These are phyloP conservation scores for Falco berigora DNA, from an alignment of 2,797 vertebrate species.

Conservation along the genomic window DNA sequence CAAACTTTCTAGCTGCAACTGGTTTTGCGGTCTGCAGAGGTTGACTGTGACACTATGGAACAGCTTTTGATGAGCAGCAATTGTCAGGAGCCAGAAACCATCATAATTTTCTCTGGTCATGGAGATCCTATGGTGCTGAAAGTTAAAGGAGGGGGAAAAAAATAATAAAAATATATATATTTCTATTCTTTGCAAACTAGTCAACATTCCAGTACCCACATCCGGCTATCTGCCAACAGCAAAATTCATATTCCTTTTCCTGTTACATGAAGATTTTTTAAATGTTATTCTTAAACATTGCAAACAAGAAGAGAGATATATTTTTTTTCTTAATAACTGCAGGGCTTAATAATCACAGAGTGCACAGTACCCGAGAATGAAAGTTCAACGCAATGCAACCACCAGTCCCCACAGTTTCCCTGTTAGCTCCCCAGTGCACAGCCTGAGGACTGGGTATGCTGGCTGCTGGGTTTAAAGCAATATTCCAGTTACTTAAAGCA, in stretches of 20 bases:
- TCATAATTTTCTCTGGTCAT: not conserved
- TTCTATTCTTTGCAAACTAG: not conserved
- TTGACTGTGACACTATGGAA: not conserved
- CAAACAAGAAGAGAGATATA: not conserved
- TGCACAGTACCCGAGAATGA: not conserved
- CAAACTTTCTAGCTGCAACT: not conserved
- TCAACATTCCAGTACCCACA: not conserved
- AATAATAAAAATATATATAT: too few relatives aligned
- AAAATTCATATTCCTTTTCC: not conserved
- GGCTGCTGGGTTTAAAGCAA: not conserved
- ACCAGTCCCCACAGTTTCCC: not conserved
- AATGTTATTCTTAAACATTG: not conserved
- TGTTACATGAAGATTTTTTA: not conserved
- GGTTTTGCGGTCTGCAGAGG: not conserved
- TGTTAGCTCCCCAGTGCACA: not conserved
- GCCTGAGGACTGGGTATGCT: accelerated
- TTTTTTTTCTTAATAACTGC: not conserved
- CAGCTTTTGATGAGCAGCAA: not conserved
- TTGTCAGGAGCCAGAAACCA: slow-evolving; percentile 15
- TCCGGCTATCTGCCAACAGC: not conserved
- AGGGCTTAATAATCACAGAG: not conserved
- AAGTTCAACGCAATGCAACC: not conserved
- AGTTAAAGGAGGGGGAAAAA: not conserved
- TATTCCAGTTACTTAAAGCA: not conserved
- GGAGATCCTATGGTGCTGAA: not conserved